Conservation (phyloP, 2,797 vertebrate genomes). For the Scyliorhinus canicula region DNA sequence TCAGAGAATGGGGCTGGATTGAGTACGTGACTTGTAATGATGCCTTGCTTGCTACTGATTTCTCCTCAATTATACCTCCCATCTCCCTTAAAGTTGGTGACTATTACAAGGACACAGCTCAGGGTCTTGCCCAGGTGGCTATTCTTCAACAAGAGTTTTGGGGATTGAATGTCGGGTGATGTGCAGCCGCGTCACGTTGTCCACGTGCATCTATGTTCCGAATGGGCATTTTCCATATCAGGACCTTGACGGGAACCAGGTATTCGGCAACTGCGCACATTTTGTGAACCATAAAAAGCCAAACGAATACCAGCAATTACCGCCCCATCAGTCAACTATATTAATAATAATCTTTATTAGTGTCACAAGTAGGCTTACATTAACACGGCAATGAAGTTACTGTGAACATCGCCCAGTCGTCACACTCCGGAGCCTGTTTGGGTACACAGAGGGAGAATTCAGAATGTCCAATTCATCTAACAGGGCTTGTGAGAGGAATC, state of each 20-base stretch:
- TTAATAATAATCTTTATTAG: too few relatives aligned
- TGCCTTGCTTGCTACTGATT: constrained; percentile 58
- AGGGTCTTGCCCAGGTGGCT: background rate
- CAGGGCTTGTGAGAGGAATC: too few relatives aligned
- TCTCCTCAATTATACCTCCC: background rate
- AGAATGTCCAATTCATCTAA: too few relatives aligned
- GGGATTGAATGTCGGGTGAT: background rate
- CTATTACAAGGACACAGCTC: background rate
- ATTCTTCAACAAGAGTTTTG: background rate
- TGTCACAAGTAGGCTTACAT: too few relatives aligned
- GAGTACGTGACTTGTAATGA: constrained; percentile 61
- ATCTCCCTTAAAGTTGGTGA: background rate
- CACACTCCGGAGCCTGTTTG: too few relatives aligned
- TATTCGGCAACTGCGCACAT: background rate
- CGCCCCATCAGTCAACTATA: background rate
- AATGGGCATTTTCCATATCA: too few relatives aligned
- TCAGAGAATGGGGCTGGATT: constrained; percentile 54
- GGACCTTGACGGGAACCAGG: background rate
- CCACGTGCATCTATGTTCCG: background rate
- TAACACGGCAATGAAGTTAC: too few relatives aligned
- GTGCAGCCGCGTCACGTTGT: background rate
- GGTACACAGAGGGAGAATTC: too few relatives aligned
- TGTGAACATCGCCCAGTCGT: too few relatives aligned
- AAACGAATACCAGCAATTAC: background rate
- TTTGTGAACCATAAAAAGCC: background rate